Conservation (phyloP, 2,113 vertebrate species). For the Ageneiosus marmoratus region DNA sequence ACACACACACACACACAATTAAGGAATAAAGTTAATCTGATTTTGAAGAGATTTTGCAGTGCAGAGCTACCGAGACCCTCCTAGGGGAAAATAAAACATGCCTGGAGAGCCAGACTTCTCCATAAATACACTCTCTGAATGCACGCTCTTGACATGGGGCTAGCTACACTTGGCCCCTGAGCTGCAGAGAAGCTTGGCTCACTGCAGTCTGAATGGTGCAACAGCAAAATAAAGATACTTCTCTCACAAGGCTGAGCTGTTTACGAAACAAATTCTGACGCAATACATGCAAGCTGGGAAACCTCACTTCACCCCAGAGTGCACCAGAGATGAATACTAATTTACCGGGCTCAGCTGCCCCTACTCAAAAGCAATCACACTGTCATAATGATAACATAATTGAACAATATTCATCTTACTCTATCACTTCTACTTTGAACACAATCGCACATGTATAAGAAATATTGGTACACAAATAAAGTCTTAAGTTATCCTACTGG, state of each 20-base stretch:
- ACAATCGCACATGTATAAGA: background rate
- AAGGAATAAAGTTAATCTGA: constrained; percentile 23
- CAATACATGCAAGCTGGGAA: background rate
- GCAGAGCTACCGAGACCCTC: constrained; percentile 1
- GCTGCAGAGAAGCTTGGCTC: background rate
- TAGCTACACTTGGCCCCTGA: constrained; percentile 24
- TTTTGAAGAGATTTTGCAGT: background rate
- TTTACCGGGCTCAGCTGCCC: background rate
- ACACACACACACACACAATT: background rate
- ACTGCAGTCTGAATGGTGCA: constrained; percentile 11
- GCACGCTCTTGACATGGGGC: constrained; percentile 21
- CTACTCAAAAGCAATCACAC: background rate
- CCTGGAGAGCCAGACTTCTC: background rate
- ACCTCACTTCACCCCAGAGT: background rate
- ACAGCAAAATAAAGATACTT: background rate
- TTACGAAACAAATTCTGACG: constrained; percentile 15
- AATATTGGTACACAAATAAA: background rate
- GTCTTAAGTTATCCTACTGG: background rate
- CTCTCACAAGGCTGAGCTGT: constrained; percentile 13
- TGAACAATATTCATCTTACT: background rate
- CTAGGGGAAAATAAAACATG: background rate
- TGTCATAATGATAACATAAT: background rate
- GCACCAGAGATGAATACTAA: background rate
- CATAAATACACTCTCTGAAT: constrained; percentile 21
- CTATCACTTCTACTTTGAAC: background rate